These are phyloP conservation scores for Acanthacorydalis orientalis DNA, from an alignment of 2,888 invertebrate species.

Conservation along the genomic window DNA sequence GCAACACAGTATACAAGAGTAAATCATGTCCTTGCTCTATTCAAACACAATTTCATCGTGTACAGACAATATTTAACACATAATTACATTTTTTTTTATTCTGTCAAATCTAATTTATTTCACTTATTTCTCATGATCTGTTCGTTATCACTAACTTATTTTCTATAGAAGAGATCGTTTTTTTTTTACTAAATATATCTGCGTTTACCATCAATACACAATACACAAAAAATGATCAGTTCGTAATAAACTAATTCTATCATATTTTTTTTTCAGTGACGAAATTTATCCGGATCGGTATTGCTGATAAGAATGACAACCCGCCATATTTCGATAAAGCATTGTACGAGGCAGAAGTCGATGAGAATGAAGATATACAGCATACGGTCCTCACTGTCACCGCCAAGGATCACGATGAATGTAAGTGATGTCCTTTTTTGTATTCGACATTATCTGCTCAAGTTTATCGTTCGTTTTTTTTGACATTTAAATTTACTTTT, in stretches of 20 bases:
- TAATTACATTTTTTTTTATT: no score
- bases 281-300: constrained; percentile 94
- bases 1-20: no score
- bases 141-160: no score
- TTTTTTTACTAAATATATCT: no score
- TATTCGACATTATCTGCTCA: constrained; percentile 5
- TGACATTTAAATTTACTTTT: neutral
- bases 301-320: constrained; percentile 99
- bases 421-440: constrained; percentile 43
- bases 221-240: no score
- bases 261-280: constrained; percentile 66
- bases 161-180: no score
- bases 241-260: neutral
- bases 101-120: no score
- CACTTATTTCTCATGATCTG: no score
- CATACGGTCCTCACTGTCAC: constrained; percentile 95
- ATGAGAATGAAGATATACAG: constrained; percentile 94
- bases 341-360: constrained; percentile 91
- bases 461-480: neutral
- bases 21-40: no score
- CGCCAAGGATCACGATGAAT: constrained; percentile 98
- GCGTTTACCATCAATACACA: no score
- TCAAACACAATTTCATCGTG: no score
- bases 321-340: constrained; percentile 96
- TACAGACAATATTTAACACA: no score